phyloP scores from a whole-genome alignment of 2,888 invertebrate species.

The Digitonthophagus gazella region DNA sequence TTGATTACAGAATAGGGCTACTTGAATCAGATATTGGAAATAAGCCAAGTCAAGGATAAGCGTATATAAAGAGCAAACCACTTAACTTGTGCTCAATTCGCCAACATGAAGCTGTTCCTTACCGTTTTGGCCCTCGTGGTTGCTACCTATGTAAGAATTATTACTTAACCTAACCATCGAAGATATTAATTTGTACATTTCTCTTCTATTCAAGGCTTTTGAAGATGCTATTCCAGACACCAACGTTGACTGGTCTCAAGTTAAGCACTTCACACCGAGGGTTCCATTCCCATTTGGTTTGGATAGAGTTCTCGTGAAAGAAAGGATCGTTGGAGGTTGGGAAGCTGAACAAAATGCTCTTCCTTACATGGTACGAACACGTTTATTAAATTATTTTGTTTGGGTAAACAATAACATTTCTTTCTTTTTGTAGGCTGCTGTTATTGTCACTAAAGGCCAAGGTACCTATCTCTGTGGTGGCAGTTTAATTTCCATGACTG shows the following conservation, averaged over 20 bases:
- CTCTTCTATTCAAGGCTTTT: not conserved
- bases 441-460: constrained; percentile 26
- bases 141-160: not conserved
- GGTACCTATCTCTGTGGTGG: constrained; percentile 56
- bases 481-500: constrained; percentile 51
- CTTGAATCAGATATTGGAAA: not conserved
- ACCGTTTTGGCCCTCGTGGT: constrained; percentile 13
- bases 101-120: constrained; percentile 12
- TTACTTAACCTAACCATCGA: not conserved
- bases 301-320: not conserved
- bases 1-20: not conserved
- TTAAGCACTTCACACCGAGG: constrained; percentile 3
- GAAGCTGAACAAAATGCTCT: constrained; percentile 3
- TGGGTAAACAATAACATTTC: not conserved
- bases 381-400: not conserved
- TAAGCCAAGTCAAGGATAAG: not conserved
- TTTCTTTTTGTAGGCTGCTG: constrained; percentile 24
- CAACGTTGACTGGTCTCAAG: constrained; percentile 17
- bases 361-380: constrained; percentile 11
- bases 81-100: not conserved
- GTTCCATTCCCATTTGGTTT: constrained; percentile 5
- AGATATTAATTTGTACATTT: not conserved
- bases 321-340: constrained; percentile 14
- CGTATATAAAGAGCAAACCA: not conserved
- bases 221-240: constrained; percentile 6